These are phyloP conservation scores for Colaptes auratus DNA, from an alignment of 2,113 vertebrate genomes.

Conservation along the genomic window DNA sequence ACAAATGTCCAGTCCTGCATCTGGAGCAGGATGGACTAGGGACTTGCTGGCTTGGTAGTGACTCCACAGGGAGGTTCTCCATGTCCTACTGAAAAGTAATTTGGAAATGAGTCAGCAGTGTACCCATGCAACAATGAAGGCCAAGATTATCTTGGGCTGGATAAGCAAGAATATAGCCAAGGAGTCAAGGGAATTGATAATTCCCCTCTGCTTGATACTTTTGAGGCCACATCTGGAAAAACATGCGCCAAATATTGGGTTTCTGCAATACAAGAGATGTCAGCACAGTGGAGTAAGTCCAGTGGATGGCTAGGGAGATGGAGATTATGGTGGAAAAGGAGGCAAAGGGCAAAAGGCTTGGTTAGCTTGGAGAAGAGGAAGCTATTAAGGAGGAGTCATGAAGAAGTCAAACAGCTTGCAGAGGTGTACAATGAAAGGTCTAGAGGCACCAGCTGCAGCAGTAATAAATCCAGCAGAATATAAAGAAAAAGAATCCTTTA, in stretches of 20 bases:
- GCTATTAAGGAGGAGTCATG: background rate
- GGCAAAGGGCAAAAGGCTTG: background rate
- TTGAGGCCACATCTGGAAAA: background rate
- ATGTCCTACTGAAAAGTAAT: background rate
- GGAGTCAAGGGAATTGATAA: background rate
- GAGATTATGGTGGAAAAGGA: background rate
- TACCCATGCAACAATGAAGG: background rate
- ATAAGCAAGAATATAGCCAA: background rate
- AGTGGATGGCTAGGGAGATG: background rate
- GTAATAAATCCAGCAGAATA: background rate
- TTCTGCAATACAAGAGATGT: background rate
- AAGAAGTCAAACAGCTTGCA: background rate
- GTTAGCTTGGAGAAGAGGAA: background rate
- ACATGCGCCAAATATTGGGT: background rate
- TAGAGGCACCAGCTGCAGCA: conserved; percentile 24
- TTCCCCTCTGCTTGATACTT: background rate
- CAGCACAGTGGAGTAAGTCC: background rate
- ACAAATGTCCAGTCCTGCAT: background rate
- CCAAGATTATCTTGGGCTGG: background rate
- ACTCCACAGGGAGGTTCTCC: background rate
- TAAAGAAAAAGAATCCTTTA: background rate
- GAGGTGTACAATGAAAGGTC: background rate
- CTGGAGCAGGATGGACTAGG: background rate
- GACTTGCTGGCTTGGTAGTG: background rate
- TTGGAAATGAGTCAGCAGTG: background rate